Base-by-base conservation (phyloP, 2,113 vertebrate species). In the Pan paniscus region DNA sequence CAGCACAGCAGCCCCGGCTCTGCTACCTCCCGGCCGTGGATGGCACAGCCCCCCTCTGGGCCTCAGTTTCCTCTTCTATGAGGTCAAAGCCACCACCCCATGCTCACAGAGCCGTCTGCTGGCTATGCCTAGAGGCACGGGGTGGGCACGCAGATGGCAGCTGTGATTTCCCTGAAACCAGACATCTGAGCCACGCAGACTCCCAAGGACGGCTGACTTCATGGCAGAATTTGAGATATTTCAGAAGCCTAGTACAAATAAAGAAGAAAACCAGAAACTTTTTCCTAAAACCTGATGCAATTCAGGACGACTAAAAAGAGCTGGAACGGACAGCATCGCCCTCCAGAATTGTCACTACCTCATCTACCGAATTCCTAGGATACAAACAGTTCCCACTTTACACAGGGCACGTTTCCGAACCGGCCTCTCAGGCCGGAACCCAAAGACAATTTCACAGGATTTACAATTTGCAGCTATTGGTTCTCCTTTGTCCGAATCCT, bases 131-230 rank as follows among this genome's bases (percentile, higher is more conserved):
- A 14, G n/a, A 11, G 46, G 55, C 67, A n/a, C 1, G 0, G 48
- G 27, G 57, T 1, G 27, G 25, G 35, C 38, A 38, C 1, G 40
- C 38, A 32, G 5, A 30, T 0, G 3, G 48, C n/a, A 72, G 72
- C 9, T 7, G 20, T 27, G 17, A 27, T 20, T 52, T 76, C 11
- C 46, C 72, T 52, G 18, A 48, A 50, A 1, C 38, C 48, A 55
- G 40, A 20, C 10, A 4, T 43, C 35, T 35, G 48, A 3, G 11
- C 11, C 35, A 23, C 9, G 2, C 5, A 17, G 8, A 1, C 27
- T 38, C 23, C 30, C 8, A 25, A 30, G 32, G 75, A 64, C 0
- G 17, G 46, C n/a, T 82, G 93, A 35, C 20, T 5, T 23, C 83
- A 55, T 10, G 57, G 40, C 73, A 73, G 68, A 48, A 25, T 27